Percentiles rank a stretch among this genome's conserved stretches.
Evolutionary conservation across 2,888 invertebrate species (phyloP).

Genomic region (Limnephilus rhombicus): DNA sequence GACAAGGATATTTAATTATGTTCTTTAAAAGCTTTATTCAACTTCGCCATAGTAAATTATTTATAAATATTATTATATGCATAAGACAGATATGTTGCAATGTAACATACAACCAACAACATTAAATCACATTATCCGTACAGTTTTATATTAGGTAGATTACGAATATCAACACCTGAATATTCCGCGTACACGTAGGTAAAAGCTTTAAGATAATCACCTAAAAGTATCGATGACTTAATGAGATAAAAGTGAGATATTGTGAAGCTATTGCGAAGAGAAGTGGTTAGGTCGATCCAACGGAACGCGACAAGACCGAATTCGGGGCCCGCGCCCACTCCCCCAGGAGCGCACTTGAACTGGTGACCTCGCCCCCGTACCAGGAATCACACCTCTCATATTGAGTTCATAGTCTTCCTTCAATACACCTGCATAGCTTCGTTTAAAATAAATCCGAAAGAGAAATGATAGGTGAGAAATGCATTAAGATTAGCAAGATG

Average conservation of each 20-base stretch:
- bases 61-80: constrained; percentile 59
- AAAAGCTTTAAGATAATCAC: constrained; percentile 19
- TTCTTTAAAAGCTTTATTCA: constrained; percentile 65
- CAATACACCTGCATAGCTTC: neutral
- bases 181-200: constrained; percentile 4
- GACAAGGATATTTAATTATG: constrained; percentile 58
- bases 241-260: neutral
- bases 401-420: neutral
- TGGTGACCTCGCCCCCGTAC: constrained; percentile 35
- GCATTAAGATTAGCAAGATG: constrained; percentile 33
- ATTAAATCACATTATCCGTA: constrained; percentile 59
- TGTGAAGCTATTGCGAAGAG: neutral
- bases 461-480: neutral
- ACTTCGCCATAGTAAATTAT: constrained; percentile 61
- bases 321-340: constrained; percentile 56
- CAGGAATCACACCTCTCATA: constrained; percentile 22
- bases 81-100: constrained; percentile 65
- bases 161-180: constrained; percentile 44
- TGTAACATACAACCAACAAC: constrained; percentile 63
- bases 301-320: constrained; percentile 62
- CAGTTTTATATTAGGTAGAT: constrained; percentile 44
- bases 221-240: constrained; percentile 22
- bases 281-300: constrained; percentile 25
- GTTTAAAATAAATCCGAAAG: neutral
- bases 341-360: constrained; percentile 24